Evolutionary conservation across 2,113 vertebrate species (phyloP), one percentile per base, ranked within the genome.

Genomic region (Lepus americanus): DNA sequence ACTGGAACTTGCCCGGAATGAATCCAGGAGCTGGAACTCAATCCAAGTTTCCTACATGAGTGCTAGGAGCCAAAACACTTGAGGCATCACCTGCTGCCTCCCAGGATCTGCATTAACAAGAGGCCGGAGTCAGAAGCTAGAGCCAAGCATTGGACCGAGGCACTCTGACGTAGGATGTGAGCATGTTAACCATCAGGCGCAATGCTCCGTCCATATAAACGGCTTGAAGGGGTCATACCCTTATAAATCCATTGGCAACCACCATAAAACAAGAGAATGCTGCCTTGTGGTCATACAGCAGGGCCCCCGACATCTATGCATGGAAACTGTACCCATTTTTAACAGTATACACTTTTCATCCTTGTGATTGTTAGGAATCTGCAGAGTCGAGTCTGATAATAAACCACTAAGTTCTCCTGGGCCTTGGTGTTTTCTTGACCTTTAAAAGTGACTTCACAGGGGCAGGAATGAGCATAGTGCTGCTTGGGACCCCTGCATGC

Each of bases 381-480:
- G n/a, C 14, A 67, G 77, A 77, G 67, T 49, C 2, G 49, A 64
- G 20, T 80, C 16, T 85, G 44, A 61, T 39, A 53, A 72, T 36
- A 72, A 90, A 64, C 39, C 11, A 12, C 66, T 29, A 39, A 11
- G 1, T 49, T 95, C 36, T 92, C 33, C 6, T 14, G 12, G 0
- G 12, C 61, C 76, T n/a, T 63, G 44, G 11, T 63, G 25, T 72
- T 67, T 93, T 51, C 77, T 79, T 63, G 33, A 63, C 11, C 94
- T 31, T 77, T 11, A 51, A 66, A 81, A 87, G 67, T 88, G 72
- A 93, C 81, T 80, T 92, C 94, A 59, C 55, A 59, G 55, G 55
- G 13, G 13, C 55, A 59, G 55, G 6, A 17, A 14, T 19, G 14
- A 59, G 55, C 55, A 59, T 17, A 19, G 17, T 3, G 55, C 55